phyloP scores from a whole-genome alignment of 2,797 vertebrate species.

The Helarctos malayanus region DNA sequence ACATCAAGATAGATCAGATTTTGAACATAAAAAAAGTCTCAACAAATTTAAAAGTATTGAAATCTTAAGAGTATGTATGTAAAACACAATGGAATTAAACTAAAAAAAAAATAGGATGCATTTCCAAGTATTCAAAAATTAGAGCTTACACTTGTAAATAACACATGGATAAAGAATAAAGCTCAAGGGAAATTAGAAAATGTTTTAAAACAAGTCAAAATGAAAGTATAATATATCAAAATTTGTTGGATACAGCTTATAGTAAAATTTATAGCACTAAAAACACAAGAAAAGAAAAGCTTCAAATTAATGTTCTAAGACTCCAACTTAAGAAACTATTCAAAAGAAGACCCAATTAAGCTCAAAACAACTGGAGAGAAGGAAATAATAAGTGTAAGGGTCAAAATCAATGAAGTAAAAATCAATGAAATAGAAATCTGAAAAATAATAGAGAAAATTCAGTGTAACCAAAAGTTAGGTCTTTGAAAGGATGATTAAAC shows the following conservation, averaged over 20 bases:
- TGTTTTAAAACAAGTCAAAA: background rate
- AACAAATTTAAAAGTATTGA: background rate
- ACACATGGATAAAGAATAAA: background rate
- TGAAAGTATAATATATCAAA: background rate
- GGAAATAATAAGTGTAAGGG: background rate
- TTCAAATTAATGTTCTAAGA: background rate
- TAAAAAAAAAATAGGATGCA: background rate
- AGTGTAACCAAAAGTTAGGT: background rate
- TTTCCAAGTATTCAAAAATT: background rate
- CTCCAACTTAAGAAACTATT: background rate
- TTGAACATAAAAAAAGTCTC: background rate
- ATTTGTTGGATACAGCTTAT: background rate
- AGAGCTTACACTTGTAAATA: background rate
- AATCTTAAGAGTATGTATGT: background rate
- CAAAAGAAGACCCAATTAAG: background rate
- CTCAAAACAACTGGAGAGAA: background rate
- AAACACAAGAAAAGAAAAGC: background rate
- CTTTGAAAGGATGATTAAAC: background rate
- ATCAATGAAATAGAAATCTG: background rate
- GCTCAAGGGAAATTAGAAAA: background rate
- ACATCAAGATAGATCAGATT: background rate
- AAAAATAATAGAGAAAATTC: background rate
- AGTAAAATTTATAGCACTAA: slow-evolving; percentile 1
- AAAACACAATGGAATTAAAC: background rate
- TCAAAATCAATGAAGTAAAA: background rate